Base-by-base conservation (phyloP, 2,113 vertebrate genomes). In the Vireo altiloquus region DNA sequence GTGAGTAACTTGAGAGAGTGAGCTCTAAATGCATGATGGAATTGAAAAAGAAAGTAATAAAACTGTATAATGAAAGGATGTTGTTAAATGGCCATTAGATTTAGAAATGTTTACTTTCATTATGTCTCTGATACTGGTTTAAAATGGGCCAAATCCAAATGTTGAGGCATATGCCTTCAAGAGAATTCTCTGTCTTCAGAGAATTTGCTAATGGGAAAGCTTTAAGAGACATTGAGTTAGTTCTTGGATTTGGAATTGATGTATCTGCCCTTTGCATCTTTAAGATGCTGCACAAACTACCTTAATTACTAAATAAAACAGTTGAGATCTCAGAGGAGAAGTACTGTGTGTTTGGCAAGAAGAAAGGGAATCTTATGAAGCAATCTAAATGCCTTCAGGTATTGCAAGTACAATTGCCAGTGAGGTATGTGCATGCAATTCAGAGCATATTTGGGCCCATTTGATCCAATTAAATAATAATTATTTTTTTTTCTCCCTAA, bases 291-390 rank as follows among this genome's bases (percentile, higher is more conserved):
- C 57, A 92, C 74, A 92, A 95, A 94, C 81, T 82, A 79, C 89
- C 88, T 93, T 96, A 93, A 95, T 96, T 96, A 90, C 88, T 95
- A 97, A 93, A 89, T 82, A 95, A 93, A 94, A 80, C 56, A 83
- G 44, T 87, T 92, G 56, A 65, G 31, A 60, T 96, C 94, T 93
- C 90, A 71, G 80, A 90, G 91, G 84, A 82, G 47, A 89, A 83
- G 13, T 93, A 63, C 60, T 78, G 17, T 81, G 52, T 86, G 22
- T 89, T 60, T 89, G 92, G 86, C 28, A 3, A 70, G 92, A 92
- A 79, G 79, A 92, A 81, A 86, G 64, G 39, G 75, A 94, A 64
- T 93, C 82, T 90, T 63, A 66, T 49, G 79, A 81, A 90, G 52
- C 56, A 83, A 78, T 93, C 47, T 87, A 86, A 96, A 89, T 94